Evolutionary conservation across 2,888 invertebrate genomes (phyloP).

Genomic region (Coelogynopora nodosa): DNA sequence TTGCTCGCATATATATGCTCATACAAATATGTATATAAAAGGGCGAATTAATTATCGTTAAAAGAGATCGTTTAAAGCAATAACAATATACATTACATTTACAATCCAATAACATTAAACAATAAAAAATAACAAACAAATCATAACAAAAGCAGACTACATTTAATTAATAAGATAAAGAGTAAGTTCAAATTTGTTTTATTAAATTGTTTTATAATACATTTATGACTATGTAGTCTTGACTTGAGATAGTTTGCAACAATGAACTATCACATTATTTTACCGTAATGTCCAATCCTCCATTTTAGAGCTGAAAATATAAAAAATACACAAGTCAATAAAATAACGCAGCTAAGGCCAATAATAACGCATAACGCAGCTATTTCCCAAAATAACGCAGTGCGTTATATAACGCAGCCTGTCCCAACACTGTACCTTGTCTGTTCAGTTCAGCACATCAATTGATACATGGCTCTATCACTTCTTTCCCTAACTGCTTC

Average conservation of each 20-base stretch:
- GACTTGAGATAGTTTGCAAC: background rate
- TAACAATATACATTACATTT: background rate
- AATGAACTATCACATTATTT: background rate
- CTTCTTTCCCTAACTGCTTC: too few species aligned
- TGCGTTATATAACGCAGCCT: constrained; percentile 14
- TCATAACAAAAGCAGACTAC: background rate
- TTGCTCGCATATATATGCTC: background rate
- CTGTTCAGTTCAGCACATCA: too few species aligned
- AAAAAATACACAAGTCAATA: background rate
- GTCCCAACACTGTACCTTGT: constrained; percentile 26
- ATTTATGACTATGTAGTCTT: background rate
- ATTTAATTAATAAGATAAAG: background rate
- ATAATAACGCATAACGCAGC: background rate
- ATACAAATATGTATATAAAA: too few species aligned
- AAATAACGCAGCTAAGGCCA: background rate
- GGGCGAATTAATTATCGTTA: too few species aligned
- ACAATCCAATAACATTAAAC: background rate
- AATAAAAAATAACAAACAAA: background rate
- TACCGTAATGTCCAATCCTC: background rate
- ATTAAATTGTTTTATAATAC: background rate
- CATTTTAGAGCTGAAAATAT: background rate
- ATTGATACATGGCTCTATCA: too few species aligned
- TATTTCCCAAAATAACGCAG: background rate
- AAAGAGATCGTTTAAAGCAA: background rate
- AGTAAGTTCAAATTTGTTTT: background rate